Conservation (phyloP, 2,888 invertebrate species). For the Nowickia ferox region DNA sequence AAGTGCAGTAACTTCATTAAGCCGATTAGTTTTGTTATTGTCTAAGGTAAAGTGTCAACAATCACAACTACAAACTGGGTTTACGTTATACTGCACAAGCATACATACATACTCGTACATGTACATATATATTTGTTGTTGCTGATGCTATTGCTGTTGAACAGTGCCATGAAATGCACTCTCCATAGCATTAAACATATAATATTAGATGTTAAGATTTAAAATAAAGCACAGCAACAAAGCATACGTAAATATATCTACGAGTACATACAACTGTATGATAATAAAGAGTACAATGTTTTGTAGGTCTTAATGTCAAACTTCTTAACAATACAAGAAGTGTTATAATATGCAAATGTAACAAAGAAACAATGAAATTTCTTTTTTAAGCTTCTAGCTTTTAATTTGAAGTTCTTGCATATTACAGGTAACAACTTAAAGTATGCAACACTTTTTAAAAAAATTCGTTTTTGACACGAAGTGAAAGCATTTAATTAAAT, state of each 20-base stretch:
- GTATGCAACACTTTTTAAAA: conserved; percentile 9
- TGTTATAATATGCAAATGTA: background rate
- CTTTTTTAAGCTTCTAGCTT: conserved; percentile 13
- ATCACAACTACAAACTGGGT: conserved; percentile 49
- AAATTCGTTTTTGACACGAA: background rate
- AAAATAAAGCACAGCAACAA: conserved; percentile 40
- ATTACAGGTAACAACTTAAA: background rate
- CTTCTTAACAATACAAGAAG: conserved; percentile 53
- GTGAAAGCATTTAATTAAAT: background rate
- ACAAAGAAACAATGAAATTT: background rate
- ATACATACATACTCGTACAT: too few species aligned
- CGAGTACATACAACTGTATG: background rate
- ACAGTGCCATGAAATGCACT: conserved; percentile 44
- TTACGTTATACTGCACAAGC: background rate
- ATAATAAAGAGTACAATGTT: conserved; percentile 45
- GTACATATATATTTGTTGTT: background rate
- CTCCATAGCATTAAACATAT: conserved; percentile 54
- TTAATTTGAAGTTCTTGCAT: background rate
- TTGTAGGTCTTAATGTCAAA: conserved; percentile 63
- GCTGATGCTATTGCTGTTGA: conserved; percentile 5
- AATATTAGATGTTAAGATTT: conserved; percentile 61
- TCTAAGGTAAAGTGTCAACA: conserved; percentile 70
- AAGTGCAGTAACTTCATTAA: conserved; percentile 74
- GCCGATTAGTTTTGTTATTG: conserved; percentile 75
- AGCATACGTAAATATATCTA: background rate